Base-by-base conservation (phyloP, 2,797 vertebrate genomes). In the Decapterus maruadsi region DNA sequence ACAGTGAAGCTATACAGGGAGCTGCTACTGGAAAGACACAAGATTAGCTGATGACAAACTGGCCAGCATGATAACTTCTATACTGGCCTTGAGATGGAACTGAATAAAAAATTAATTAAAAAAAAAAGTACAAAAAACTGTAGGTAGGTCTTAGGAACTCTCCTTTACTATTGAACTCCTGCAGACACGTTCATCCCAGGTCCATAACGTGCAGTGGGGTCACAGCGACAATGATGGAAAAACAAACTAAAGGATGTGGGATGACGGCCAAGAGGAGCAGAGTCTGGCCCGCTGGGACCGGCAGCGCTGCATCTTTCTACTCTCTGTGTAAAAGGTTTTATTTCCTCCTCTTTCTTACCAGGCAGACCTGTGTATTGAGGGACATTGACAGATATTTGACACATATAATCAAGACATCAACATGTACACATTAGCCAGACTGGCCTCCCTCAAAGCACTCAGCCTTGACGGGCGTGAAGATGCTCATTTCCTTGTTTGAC, bases 331-430 rank as follows among this genome's bases (percentile, higher is more conserved):
- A 72, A 63, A 75, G 34, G 68, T 29, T 68, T 64, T 64, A 51
- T 58, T 72, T 70, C 26, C 40, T 71, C 22, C 58, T 50, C 81
- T 81, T 77, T 74, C 53, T 80, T 43, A 51, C 38, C 48, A 67
- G 42, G 26, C 26, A 26, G 26, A 85, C 83, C 67, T 82, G 66
- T 83, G 85, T 29, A 59, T 78, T 29, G 38, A 79, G 54, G 64
- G 76, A 59, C 22, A 68, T 5, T 26, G 79, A 66, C 61, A 72
- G 71, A 78, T 62, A 72, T 81, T 75, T 88, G 88, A 92, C 91
- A 92, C 81, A 80, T 94, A 91, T 93, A 95, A 95, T 95, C 91
- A 94, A 90, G 86, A 87, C 94, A 93, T 95, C 93, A 94, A 81
- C 78, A 86, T 92, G 83, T 85, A 84, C 86, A 93, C 87, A 92